Evolutionary conservation across 2,888 invertebrate species (phyloP).

Genomic region (Eilema sororculum): DNA sequence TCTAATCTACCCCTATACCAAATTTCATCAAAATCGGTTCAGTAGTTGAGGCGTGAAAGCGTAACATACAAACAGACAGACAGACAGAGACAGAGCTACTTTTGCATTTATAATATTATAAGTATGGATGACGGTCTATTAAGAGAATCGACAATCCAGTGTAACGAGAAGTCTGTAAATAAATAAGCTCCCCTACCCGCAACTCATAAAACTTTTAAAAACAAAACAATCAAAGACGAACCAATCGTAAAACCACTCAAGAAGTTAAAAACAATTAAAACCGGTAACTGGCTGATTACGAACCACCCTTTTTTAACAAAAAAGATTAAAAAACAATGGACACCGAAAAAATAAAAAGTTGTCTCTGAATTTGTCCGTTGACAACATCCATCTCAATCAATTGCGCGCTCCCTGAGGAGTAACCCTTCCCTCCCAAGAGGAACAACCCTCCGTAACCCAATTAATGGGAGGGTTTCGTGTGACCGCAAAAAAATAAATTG

Average conservation of each 20-base stretch:
- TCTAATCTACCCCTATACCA: no score
- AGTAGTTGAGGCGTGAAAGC: no score
- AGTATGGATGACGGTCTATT: not conserved
- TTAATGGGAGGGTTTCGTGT: conserved; percentile 78
- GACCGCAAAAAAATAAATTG: conserved; percentile 81
- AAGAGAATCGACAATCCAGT: not conserved
- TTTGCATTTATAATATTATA: no score
- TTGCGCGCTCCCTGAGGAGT: conserved; percentile 77
- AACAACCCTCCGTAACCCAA: conserved; percentile 81
- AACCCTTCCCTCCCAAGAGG: conserved; percentile 81
- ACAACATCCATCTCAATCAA: conserved; percentile 87
- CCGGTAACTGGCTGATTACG: conserved; percentile 65
- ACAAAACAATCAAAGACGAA: conserved; percentile 55
- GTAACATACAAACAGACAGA: no score
- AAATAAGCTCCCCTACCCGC: conserved; percentile 32
- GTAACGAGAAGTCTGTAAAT: not conserved
- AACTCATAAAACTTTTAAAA: conserved; percentile 50
- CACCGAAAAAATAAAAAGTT: conserved; percentile 69
- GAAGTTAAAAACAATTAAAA: conserved; percentile 79
- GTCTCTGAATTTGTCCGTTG: conserved; percentile 78
- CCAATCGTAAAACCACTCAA: conserved; percentile 71
- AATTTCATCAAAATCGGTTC: no score
- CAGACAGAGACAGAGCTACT: no score
- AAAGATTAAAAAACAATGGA: conserved; percentile 56
- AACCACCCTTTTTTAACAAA: conserved; percentile 57